Evolutionary conservation across 2,113 vertebrate species (phyloP).

Genomic region (Chaenocephalus aceratus): DNA sequence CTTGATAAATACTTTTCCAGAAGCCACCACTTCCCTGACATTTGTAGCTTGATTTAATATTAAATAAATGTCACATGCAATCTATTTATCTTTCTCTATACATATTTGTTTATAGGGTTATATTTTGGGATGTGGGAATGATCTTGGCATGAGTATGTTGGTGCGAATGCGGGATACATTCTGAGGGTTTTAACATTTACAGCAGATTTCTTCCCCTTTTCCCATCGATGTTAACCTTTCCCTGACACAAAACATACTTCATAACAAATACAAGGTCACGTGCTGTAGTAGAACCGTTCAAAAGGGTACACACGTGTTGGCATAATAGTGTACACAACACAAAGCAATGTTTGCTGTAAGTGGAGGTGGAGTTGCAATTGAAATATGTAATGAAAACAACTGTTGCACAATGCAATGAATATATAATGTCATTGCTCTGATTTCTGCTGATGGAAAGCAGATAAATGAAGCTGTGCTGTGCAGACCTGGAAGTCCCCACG

Average conservation of each 20-base stretch:
- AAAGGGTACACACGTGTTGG: no score
- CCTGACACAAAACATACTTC: background rate
- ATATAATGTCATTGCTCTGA: slow-evolving; percentile 40
- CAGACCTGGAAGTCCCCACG: slow-evolving; percentile 23
- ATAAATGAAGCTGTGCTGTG: slow-evolving; percentile 29
- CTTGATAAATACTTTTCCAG: no score
- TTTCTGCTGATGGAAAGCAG: slow-evolving; percentile 34
- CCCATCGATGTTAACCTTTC: background rate
- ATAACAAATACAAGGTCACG: background rate
- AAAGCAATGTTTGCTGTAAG: background rate
- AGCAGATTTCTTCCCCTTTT: background rate
- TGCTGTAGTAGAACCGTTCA: background rate
- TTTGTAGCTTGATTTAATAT: slow-evolving; percentile 4
- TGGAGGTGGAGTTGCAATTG: background rate
- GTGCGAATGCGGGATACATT: background rate
- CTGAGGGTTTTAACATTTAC: background rate
- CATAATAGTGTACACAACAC: background rate
- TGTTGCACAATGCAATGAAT: slow-evolving; percentile 42
- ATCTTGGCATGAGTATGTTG: no score
- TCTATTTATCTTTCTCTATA: background rate
- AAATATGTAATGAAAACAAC: slow-evolving; percentile 34
- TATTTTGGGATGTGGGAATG: background rate
- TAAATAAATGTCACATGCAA: background rate
- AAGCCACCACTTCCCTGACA: background rate
- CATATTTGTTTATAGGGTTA: background rate